Conservation (phyloP, 2,888 invertebrate species). For the Tridacna crocea region DNA sequence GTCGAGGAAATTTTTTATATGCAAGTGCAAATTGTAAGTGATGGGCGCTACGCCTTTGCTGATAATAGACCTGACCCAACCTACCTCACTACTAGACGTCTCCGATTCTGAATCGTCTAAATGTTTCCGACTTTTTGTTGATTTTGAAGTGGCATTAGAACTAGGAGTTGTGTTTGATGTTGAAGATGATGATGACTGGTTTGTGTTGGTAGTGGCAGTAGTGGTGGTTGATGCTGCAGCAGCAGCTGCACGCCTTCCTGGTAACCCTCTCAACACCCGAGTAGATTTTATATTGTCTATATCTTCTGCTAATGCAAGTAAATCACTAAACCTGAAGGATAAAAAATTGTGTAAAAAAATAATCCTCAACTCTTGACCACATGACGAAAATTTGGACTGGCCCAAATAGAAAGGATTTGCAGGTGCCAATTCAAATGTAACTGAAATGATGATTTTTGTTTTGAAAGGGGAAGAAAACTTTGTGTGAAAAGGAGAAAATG, state of each 20-base stretch:
- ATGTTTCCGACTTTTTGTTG: slow-evolving; percentile 70
- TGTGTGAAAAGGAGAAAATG: no score
- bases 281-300: slow-evolving; percentile 85
- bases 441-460: no score
- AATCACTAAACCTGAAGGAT: slow-evolving; percentile 88
- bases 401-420: no score
- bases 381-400: no score
- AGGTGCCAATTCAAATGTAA: no score
- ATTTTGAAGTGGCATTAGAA: slow-evolving; percentile 48
- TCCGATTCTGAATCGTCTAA: slow-evolving; percentile 74
- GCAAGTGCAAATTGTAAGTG: no score
- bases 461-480: no score
- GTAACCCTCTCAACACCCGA: slow-evolving; percentile 73
- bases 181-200: slow-evolving; percentile 30
- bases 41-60: no score
- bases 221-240: slow-evolving; percentile 65
- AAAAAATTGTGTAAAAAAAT: no score
- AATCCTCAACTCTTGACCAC: no score
- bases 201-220: slow-evolving; percentile 26
- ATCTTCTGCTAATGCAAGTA: slow-evolving; percentile 95
- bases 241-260: slow-evolving; percentile 74
- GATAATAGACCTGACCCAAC: neutral
- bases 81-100: slow-evolving; percentile 74
- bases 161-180: slow-evolving; percentile 12
- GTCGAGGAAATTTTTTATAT: no score